phyloP scores from a whole-genome alignment of 2,888 invertebrate genomes.

The Cosmia trapezina region DNA sequence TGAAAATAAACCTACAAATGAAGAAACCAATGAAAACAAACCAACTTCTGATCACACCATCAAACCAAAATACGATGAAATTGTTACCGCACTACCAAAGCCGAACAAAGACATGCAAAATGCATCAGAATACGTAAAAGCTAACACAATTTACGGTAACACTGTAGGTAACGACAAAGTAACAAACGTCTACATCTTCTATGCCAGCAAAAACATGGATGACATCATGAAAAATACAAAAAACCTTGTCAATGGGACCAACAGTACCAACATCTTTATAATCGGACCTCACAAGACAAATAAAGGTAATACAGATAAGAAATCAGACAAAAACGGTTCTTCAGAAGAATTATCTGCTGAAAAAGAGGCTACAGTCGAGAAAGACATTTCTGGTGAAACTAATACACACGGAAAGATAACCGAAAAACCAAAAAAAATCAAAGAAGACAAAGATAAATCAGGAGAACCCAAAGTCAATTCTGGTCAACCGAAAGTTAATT shows the following conservation, averaged over 20 bases:
- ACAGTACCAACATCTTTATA: constrained; percentile 57
- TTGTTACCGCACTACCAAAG: constrained; percentile 22
- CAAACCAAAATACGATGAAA: background rate
- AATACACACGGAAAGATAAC: too few species aligned
- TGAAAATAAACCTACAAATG: background rate
- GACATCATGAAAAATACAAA: constrained; percentile 62
- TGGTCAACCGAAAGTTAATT: too few species aligned
- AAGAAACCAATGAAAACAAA: background rate
- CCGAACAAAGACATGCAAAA: constrained; percentile 18
- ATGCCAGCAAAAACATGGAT: constrained; percentile 64
- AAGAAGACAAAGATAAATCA: background rate
- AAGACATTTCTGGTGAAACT: too few species aligned
- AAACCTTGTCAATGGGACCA: constrained; percentile 51
- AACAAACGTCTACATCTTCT: constrained; percentile 80
- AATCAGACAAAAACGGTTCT: too few species aligned
- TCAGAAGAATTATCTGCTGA: too few species aligned
- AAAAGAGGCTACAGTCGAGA: too few species aligned
- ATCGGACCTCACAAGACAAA: constrained; percentile 33
- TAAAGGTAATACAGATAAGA: background rate
- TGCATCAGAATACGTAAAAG: constrained; percentile 59
- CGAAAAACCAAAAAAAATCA: too few species aligned
- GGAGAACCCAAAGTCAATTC: background rate
- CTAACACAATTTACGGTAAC: constrained; percentile 73
- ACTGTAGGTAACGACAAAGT: constrained; percentile 75
- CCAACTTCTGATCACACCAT: background rate